Conservation (phyloP, 2,113 vertebrate genomes). For the Heteronetta atricapilla region DNA sequence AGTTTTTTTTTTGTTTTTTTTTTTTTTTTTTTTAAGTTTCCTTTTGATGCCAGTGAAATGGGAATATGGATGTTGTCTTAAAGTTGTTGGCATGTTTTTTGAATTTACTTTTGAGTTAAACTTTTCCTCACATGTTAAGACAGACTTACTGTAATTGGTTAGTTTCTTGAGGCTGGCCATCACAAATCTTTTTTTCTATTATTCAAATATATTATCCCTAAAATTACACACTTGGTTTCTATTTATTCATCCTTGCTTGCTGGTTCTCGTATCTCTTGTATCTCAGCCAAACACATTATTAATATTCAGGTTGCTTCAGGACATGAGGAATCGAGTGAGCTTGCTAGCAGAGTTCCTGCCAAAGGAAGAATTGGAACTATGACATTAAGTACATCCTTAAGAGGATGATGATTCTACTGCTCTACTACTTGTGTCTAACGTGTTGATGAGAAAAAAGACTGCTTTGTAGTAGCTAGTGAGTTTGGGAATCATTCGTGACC, state of each 20-base stretch:
- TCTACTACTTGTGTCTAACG: background rate
- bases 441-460: background rate
- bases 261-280: background rate
- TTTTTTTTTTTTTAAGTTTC: background rate
- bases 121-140: background rate
- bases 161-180: background rate
- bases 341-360: background rate
- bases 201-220: background rate
- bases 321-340: background rate
- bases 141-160: background rate
- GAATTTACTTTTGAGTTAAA: background rate
- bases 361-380: background rate
- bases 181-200: background rate
- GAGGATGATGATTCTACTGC: background rate
- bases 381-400: background rate
- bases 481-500: background rate
- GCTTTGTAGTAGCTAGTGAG: background rate
- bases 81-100: background rate
- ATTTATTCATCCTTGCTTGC: background rate
- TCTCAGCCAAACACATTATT: background rate
- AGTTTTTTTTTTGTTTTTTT: no score
- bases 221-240: background rate
- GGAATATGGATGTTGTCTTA: background rate
- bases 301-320: background rate
- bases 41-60: background rate